Base-by-base conservation (phyloP, 2,888 invertebrate genomes). In the Agonopterix heracliana region DNA sequence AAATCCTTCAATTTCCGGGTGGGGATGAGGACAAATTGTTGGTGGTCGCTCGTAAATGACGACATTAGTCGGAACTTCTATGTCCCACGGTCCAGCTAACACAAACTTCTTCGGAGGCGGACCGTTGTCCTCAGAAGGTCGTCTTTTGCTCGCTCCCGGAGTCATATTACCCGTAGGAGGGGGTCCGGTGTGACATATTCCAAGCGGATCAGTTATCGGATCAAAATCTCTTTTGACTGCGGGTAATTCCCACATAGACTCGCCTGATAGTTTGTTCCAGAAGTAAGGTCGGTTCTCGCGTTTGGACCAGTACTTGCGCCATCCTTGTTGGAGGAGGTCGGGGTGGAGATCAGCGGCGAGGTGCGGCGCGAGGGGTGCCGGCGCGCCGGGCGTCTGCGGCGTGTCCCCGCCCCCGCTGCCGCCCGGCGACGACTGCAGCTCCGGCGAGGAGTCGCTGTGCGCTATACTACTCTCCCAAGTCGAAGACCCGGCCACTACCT, bases 221-320 rank as follows among this genome's bases (percentile, higher is more conserved):
- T 98, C 98, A 81, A 95, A 97, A 63, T 94, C 94, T 52, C 92
- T 91, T 71, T 93, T 93, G 9, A 92, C 81, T n/a, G 93, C 91
- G 10, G 98, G 98, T 91, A 97, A 92, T 78, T 98, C 98, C 98
- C 98, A 98, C 62, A 98, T 89, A n/a, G 98, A 98, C 84, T 98
- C 97, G 48, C 97, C 97, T 0, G 97, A 97, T 17, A 95, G 84
- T 85, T 97, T 97, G 78, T 98, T 98, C 96, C 98, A 98, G 84
- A 95, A 98, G 78, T 98, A 98, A 1, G 97, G 97, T 34, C 98
- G 90, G 73, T 95, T 97, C 80, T 98, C 98, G 48, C 98, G 89
- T 72, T 97, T 96, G 13, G 98, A 98, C 98, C 98, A 98, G 79
- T 96, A 98, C 68, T 96, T 97, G 54, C 97, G 92, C 98, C 98